Percentiles rank a stretch among this genome's conserved stretches.
Conservation (phyloP, 2,888 invertebrate species). For the Andrena trimmerana region DNA sequence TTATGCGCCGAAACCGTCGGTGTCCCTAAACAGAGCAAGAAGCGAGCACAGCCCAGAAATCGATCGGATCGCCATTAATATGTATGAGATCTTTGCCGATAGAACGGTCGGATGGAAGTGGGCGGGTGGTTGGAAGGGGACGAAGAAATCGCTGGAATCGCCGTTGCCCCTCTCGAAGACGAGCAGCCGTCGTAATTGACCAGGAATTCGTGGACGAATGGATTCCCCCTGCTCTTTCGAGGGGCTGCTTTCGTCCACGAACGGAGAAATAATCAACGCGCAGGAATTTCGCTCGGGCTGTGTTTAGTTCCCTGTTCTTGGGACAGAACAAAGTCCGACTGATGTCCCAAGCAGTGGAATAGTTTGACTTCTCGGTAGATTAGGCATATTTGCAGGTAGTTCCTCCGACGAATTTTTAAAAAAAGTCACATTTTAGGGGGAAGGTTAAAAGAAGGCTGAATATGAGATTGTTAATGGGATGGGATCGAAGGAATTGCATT, state of each 20-base stretch:
- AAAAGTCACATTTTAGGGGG: too few relatives aligned
- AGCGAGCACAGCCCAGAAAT: slow-evolving; percentile 72
- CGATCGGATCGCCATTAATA: slow-evolving; percentile 83
- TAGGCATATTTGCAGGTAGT: not conserved
- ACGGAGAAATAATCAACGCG: slow-evolving; percentile 44
- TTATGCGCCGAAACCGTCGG: slow-evolving; percentile 77
- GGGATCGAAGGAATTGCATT: too few relatives aligned
- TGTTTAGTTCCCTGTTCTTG: slow-evolving; percentile 18
- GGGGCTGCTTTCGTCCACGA: slow-evolving; percentile 28
- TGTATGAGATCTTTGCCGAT: slow-evolving; percentile 81
- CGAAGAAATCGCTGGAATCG: slow-evolving; percentile 39
- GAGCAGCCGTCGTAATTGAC: slow-evolving; percentile 68
- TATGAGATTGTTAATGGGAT: too few relatives aligned
- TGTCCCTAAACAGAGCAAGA: slow-evolving; percentile 80
- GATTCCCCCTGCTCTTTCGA: slow-evolving; percentile 44
- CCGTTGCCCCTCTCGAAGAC: slow-evolving; percentile 32
- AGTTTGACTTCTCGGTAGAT: not conserved
- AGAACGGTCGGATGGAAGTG: slow-evolving; percentile 22
- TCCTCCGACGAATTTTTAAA: not conserved
- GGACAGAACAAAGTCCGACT: slow-evolving; percentile 4
- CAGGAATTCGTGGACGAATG: slow-evolving; percentile 66
- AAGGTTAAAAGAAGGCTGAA: too few relatives aligned
- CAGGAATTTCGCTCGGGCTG: slow-evolving; percentile 15
- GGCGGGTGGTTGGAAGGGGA: not conserved
- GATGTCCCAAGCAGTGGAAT: not conserved